Percentiles rank a stretch among this genome's conserved stretches.
Evolutionary conservation across 2,113 vertebrate genomes (phyloP).

Genomic region (Lagopus leucura): DNA sequence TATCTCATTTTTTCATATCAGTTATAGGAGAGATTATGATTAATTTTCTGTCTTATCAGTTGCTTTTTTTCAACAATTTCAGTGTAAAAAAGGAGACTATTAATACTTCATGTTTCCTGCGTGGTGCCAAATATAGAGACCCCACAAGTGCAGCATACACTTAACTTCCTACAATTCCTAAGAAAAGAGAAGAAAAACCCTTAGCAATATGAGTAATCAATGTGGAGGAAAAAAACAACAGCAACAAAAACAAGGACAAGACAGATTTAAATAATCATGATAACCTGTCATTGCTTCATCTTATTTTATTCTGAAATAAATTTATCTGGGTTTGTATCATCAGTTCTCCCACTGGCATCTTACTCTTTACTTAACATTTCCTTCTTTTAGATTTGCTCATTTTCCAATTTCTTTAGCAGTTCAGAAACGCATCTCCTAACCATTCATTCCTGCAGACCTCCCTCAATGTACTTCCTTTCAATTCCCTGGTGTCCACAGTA

Average conservation of each 20-base stretch:
- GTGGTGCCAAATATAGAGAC: not conserved
- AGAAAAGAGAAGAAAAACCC: not conserved
- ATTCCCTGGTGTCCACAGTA: not conserved
- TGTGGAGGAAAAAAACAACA: not conserved
- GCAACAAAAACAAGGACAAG: not conserved
- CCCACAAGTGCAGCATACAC: not conserved
- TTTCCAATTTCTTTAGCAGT: slow-evolving; percentile 20
- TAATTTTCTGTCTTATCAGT: not conserved
- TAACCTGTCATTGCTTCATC: not conserved
- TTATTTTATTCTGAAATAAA: slow-evolving; percentile 27
- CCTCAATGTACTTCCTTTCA: slow-evolving; percentile 10
- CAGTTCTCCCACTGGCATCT: not conserved
- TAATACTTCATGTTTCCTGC: not conserved
- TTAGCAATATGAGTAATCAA: not conserved
- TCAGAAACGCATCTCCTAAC: not conserved
- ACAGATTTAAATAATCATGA: not conserved
- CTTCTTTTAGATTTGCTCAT: slow-evolving; percentile 30
- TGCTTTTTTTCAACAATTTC: slow-evolving; percentile 8
- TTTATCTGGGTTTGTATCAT: not conserved
- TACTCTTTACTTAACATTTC: not conserved
- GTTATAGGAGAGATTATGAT: not conserved
- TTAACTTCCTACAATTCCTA: not conserved
- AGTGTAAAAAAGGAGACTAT: not conserved
- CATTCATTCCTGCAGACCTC: not conserved
- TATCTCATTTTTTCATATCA: not conserved